phyloP scores from a whole-genome alignment of 2,797 vertebrate genomes.

The Anguilla marmorata region DNA sequence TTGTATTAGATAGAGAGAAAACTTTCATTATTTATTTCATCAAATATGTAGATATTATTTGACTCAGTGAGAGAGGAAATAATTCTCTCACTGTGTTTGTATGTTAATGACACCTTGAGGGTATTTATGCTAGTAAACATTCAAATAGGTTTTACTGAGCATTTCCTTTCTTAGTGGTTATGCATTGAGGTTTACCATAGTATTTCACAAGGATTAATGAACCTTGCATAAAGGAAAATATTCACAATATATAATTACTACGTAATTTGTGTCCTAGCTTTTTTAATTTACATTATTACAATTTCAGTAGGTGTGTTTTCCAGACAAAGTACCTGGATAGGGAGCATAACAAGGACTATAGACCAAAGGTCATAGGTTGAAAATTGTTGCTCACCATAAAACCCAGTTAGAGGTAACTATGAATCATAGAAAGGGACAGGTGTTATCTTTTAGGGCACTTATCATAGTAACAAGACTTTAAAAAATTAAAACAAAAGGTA shows the following conservation, averaged over 20 bases:
- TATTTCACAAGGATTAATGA: not conserved
- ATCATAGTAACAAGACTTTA: not conserved
- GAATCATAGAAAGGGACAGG: not conserved
- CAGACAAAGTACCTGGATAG: not conserved
- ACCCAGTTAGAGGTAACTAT: not conserved
- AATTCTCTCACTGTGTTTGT: not conserved
- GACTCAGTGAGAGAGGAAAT: not conserved
- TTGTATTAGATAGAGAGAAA: not conserved
- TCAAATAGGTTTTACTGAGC: not conserved
- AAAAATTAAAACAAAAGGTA: not conserved
- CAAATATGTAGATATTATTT: slow-evolving; percentile 1
- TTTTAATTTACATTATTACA: not conserved
- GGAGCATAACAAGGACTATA: not conserved
- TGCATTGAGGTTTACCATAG: not conserved
- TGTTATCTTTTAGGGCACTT: not conserved
- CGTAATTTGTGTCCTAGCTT: not conserved
- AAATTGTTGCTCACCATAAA: not conserved
- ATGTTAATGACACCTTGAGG: not conserved
- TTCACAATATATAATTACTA: not conserved
- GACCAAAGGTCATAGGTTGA: not conserved
- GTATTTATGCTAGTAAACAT: not conserved
- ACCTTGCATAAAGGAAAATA: not conserved
- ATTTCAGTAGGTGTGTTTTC: not conserved
- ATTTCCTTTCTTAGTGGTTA: not conserved
- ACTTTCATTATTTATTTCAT: not conserved